Conservation (phyloP, 2,888 invertebrate species). For the Chalcosyrphus nemorum region DNA sequence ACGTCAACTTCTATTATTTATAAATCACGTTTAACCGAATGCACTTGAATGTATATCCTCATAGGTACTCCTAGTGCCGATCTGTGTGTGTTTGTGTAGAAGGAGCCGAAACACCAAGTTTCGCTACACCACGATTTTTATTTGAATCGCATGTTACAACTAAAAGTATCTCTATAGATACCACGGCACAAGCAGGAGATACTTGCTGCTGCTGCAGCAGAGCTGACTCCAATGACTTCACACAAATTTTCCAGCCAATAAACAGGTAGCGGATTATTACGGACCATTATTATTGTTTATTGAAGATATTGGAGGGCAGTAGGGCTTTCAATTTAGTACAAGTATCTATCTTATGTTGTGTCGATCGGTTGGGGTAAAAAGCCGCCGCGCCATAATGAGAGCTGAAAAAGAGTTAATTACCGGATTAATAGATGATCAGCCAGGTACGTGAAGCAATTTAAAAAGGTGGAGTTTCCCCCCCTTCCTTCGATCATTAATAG, state of each 20-base stretch:
- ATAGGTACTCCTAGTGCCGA: slow-evolving; percentile 8
- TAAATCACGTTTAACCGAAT: slow-evolving; percentile 73
- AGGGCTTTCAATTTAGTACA: slow-evolving; percentile 65
- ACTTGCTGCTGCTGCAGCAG: slow-evolving; percentile 6
- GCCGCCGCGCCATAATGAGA: slow-evolving; percentile 26
- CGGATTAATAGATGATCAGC: slow-evolving; percentile 24
- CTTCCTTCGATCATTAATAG: background rate
- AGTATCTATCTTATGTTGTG: slow-evolving; percentile 6
- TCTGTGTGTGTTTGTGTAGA: slow-evolving; percentile 7
- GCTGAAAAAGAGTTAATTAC: slow-evolving; percentile 61
- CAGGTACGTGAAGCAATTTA: background rate
- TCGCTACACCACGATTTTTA: slow-evolving; percentile 67
- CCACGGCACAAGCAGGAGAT: background rate
- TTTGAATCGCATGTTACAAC: slow-evolving; percentile 64
- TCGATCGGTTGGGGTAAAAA: background rate
- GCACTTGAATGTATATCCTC: slow-evolving; percentile 57
- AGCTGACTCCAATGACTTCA: slow-evolving; percentile 55
- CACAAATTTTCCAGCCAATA: slow-evolving; percentile 71
- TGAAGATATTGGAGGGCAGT: slow-evolving; percentile 68
- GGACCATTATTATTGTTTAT: slow-evolving; percentile 65
- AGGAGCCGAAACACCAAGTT: slow-evolving; percentile 35
- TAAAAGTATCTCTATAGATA: background rate
- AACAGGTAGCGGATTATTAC: slow-evolving; percentile 70
- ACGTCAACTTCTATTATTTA: slow-evolving; percentile 73
- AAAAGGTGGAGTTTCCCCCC: slow-evolving; percentile 41